Evolutionary conservation across 2,797 vertebrate genomes (phyloP).

Genomic region (Poeciliopsis gracilis): DNA sequence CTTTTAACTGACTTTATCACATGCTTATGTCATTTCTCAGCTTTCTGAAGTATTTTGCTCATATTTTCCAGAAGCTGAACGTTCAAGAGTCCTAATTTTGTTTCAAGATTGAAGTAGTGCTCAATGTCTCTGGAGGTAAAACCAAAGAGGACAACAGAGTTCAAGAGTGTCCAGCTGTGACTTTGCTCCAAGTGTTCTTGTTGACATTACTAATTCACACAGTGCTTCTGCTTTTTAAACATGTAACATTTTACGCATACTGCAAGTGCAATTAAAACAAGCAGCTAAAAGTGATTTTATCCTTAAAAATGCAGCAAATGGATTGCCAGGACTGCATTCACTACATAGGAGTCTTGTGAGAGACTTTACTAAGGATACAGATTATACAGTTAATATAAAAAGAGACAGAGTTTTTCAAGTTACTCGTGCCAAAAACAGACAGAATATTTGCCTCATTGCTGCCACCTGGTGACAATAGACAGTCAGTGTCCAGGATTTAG

Average conservation of each 20-base stretch:
- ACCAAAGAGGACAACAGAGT: not conserved
- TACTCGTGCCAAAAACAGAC: not conserved
- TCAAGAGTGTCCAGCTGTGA: slow-evolving; percentile 9
- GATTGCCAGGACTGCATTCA: slow-evolving; percentile 1
- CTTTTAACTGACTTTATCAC: too few relatives aligned
- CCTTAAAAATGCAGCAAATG: not conserved
- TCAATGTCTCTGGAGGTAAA: slow-evolving; percentile 10
- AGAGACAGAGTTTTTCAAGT: not conserved
- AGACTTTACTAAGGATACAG: not conserved
- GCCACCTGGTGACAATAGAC: not conserved
- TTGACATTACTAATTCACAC: slow-evolving; percentile 14
- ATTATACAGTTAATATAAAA: slow-evolving; percentile 1
- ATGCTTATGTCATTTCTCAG: not conserved
- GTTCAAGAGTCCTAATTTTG: slow-evolving; percentile 36
- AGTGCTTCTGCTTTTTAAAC: slow-evolving; percentile 32
- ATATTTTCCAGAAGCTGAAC: slow-evolving; percentile 46
- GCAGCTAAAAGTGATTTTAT: slow-evolving; percentile 18
- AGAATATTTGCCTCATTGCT: not conserved
- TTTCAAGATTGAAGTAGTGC: slow-evolving; percentile 23
- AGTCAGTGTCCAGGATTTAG: slow-evolving; percentile 6
- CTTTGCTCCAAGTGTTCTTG: slow-evolving; percentile 12
- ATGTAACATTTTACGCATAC: not conserved
- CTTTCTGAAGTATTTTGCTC: not conserved
- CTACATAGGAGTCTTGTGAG: not conserved
- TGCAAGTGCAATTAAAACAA: slow-evolving; percentile 37